Conservation (phyloP, 2,888 invertebrate species). For the Cataglyphis rosenhaueri region DNA sequence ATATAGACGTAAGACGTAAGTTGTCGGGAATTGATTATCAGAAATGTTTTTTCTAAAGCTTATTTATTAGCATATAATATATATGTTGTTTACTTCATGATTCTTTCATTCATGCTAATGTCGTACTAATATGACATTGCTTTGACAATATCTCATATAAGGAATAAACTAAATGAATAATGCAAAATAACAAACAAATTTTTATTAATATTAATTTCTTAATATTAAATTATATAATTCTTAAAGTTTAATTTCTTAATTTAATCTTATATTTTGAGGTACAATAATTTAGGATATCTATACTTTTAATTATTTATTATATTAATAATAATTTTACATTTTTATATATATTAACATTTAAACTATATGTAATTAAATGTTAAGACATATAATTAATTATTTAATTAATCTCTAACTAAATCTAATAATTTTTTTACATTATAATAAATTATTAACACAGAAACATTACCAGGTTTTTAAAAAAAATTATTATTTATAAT, state of each 20-base stretch:
- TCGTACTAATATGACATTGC: neutral
- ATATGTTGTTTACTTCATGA: neutral
- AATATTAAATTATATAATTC: neutral
- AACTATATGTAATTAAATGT: neutral
- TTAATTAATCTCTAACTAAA: neutral
- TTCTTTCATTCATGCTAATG: neutral
- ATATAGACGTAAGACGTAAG: neutral
- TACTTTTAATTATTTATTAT: neutral
- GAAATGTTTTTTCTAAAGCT: neutral
- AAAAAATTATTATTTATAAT: neutral
- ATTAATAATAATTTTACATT: neutral
- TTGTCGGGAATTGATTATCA: neutral
- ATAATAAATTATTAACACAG: neutral
- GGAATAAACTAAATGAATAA: neutral
- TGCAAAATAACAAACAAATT: neutral
- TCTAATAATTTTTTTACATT: neutral
- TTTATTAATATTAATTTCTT: neutral
- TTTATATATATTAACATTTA: neutral
- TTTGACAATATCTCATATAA: neutral
- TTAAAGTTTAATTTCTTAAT: neutral
- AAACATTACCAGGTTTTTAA: neutral
- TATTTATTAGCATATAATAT: neutral
- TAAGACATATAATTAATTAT: neutral
- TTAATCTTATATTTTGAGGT: neutral
- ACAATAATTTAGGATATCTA: neutral